Conservation (phyloP, 2,888 invertebrate genomes). For the Agrotis exclamationis region DNA sequence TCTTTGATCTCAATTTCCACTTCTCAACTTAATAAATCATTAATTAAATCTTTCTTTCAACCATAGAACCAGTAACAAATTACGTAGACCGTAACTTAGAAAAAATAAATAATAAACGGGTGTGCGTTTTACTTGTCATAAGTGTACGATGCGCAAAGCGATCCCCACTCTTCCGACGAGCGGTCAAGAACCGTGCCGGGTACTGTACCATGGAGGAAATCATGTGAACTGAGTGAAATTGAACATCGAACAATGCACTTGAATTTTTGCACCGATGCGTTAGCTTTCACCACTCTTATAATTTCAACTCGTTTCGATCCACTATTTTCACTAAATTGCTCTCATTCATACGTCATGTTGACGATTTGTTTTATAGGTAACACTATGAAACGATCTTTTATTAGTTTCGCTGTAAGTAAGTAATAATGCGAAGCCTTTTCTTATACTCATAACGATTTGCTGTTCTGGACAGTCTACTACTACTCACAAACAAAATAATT, state of each 20-base stretch:
- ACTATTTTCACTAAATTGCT: slow-evolving; percentile 68
- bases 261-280: slow-evolving; percentile 81
- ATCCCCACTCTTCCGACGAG: too few species aligned
- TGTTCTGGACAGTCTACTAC: background rate
- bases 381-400: slow-evolving; percentile 31
- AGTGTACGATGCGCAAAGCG: too few species aligned
- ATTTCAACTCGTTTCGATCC: slow-evolving; percentile 65
- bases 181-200: too few species aligned
- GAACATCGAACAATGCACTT: slow-evolving; percentile 82
- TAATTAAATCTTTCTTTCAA: too few species aligned
- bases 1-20: too few species aligned
- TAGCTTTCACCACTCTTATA: slow-evolving; percentile 78
- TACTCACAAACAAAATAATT: background rate
- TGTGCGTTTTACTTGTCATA: too few species aligned
- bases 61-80: too few species aligned
- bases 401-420: slow-evolving; percentile 23
- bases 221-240: slow-evolving; percentile 87
- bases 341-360: slow-evolving; percentile 70
- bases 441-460: background rate
- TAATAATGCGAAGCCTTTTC: background rate
- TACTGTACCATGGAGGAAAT: slow-evolving; percentile 78
- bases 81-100: too few species aligned
- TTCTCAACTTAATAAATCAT: too few species aligned
- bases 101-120: too few species aligned
- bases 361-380: slow-evolving; percentile 45